phyloP scores from a whole-genome alignment of 2,113 vertebrate species.

The Otocyon megalotis region DNA sequence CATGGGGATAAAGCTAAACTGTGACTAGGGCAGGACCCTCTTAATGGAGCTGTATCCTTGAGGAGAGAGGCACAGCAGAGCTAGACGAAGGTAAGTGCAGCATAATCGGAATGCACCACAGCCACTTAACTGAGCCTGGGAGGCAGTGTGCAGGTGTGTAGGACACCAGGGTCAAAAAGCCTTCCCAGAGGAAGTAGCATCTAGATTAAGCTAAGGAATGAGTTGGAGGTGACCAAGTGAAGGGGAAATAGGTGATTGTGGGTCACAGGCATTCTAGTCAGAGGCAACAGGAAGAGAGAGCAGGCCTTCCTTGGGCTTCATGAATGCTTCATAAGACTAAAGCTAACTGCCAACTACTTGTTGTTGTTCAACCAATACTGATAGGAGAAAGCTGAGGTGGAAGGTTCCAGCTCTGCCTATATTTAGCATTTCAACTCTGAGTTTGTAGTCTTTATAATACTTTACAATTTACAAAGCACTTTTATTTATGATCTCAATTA shows the following conservation, averaged over 20 bases:
- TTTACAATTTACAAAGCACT: neutral
- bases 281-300: neutral
- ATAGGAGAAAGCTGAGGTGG: neutral
- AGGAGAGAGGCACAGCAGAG: neutral
- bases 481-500: neutral
- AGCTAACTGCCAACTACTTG: no score
- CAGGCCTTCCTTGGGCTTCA: neutral
- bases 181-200: no score
- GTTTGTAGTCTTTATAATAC: neutral
- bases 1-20: rapidly evolving
- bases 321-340: rapidly evolving
- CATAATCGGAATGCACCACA: no score
- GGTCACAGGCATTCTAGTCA: neutral
- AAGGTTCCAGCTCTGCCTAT: neutral
- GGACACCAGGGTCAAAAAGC: neutral
- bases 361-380: neutral
- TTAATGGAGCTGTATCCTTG: neutral
- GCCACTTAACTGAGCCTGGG: no score
- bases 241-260: neutral
- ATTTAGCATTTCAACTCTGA: neutral
- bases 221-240: neutral
- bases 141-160: neutral
- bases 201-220: neutral
- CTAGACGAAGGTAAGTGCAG: rapidly evolving
- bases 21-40: neutral